These are phyloP conservation scores for Penaeus japonicus DNA, from an alignment of 1,140 invertebrate species.

Conservation along the genomic window DNA sequence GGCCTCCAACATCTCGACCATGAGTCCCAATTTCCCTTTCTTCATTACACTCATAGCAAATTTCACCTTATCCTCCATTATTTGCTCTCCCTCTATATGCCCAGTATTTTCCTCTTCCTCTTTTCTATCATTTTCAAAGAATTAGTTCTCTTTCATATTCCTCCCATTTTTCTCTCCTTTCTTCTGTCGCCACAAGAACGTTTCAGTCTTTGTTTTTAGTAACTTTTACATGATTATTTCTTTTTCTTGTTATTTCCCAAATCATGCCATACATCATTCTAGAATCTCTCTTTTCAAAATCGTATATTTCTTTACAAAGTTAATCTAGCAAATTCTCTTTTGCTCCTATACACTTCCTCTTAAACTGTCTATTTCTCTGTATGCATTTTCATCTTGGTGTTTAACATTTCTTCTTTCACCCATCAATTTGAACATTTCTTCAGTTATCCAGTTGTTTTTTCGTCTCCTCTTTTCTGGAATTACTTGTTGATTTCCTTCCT, in stretches of 20 bases:
- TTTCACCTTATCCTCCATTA: not conserved
- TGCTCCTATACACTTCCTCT: too few species aligned
- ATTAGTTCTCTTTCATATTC: not conserved
- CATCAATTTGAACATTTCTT: too few species aligned
- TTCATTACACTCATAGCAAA: constrained; percentile 11
- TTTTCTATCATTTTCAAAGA: not conserved
- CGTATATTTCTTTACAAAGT: not conserved
- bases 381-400: too few species aligned
- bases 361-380: too few species aligned
- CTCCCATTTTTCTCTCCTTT: not conserved
- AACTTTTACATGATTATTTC: too few species aligned
- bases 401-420: too few species aligned
- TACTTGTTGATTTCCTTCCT: too few species aligned
- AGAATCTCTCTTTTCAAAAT: too few species aligned
- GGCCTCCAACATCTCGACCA: too few species aligned
- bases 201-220: not conserved
- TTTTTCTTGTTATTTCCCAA: not conserved
- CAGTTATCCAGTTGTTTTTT: too few species aligned
- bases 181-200: not conserved
- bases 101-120: not conserved
- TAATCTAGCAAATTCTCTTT: not conserved
- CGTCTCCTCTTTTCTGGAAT: too few species aligned
- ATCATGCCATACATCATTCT: not conserved
- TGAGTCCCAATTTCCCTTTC: not conserved
- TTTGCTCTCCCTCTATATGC: not conserved